A percentile compares a stretch with the other conserved stretches of the same genome.
Evolutionary conservation across 2,113 vertebrate genomes (phyloP).

Genomic region (Mungos mungo): DNA sequence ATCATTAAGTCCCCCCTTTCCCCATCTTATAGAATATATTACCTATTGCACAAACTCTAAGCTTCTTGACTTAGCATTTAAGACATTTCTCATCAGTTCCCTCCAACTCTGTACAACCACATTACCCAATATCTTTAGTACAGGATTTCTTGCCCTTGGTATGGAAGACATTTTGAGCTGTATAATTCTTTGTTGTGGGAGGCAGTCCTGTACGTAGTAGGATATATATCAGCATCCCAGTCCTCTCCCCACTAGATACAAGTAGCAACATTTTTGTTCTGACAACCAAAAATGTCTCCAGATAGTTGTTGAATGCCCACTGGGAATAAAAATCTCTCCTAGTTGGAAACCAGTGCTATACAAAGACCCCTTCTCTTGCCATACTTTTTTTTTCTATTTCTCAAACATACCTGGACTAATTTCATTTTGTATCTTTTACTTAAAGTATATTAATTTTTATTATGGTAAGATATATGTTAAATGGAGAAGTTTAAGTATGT

Average conservation of each 20-base stretch:
- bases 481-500: not conserved
- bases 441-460: constrained; percentile 26
- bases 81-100: not conserved
- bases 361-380: not conserved
- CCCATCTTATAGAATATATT: not conserved
- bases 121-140: not conserved
- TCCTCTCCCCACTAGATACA: not conserved
- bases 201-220: not conserved
- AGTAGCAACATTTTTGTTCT: not conserved
- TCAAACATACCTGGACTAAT: not conserved
- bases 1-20: not conserved
- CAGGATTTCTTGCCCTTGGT: not conserved
- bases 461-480: not conserved
- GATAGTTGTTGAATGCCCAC: not conserved
- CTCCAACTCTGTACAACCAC: not conserved
- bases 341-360: not conserved
- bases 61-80: constrained; percentile 12
- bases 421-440: constrained; percentile 21
- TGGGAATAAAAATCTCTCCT: not conserved
- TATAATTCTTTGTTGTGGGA: not conserved
- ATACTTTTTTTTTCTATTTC: not conserved
- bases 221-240: not conserved
- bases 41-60: not conserved
- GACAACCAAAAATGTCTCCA: not conserved
- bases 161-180: not conserved